Base-by-base conservation (phyloP, 2,113 vertebrate species). In the Syngnathus floridae region DNA sequence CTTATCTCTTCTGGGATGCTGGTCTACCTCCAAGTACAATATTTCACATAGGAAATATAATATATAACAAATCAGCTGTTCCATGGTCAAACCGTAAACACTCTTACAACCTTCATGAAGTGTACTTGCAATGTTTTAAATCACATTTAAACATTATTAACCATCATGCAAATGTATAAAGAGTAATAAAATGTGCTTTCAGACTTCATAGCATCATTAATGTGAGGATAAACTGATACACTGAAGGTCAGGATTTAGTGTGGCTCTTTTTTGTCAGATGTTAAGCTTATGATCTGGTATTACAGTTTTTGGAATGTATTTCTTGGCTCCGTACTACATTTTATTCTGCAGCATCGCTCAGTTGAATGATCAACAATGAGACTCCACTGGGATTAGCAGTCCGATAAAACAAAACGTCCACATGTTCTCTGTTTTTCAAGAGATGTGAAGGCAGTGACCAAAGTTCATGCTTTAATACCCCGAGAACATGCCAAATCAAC, bases 261-360 rank as follows among this genome's bases (percentile, higher is more conserved):
- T 31, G 40, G 76, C 22, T 62, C 57, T 40, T 68, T 79, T 60
- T 60, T 40, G 68, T 81, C 43, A n/a, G 19, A 69, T 65, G 46
- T 57, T 77, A 84, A 78, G 69, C 81, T 62, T 64, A 43, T 80
- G 66, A 84, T 79, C 74, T 48, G 21, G 76, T 70, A 70, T 79
- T 77, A 81, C 1, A 5, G 78, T 71, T 70, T 78, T 58, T 57
- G 67, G 49, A 63, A 7, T 6, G 66, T 21, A 35, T 71, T 73
- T 64, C 48, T 73, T 77, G 82, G 74, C 69, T 36, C 67, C 75
- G 64, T 43, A 58, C 66, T 62, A 65, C 65, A 70, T 70, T 73
- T 72, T 64, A 48, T 5, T 5, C 22, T 59, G 74, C 37, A 46
- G 9, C 52, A 41, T 54, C 51, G 54, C 51, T 62, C 12, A 8